Base-by-base conservation (phyloP, 2,113 vertebrate genomes). In the Arenaria interpres region DNA sequence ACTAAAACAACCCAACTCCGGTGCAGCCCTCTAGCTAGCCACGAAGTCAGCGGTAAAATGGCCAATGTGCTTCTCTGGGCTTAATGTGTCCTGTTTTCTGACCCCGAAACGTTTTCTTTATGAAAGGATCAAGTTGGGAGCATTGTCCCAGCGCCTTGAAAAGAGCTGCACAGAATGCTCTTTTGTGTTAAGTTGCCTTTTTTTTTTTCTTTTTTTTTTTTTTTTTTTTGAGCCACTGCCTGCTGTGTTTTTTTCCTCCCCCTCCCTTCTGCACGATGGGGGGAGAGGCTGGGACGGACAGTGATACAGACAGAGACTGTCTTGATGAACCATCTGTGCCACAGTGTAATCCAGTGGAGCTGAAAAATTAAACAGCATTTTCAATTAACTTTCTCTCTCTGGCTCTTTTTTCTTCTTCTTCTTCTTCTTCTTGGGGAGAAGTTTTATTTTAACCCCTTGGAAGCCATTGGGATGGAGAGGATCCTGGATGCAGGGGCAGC, bases 281-380 rank as follows among this genome's bases (percentile, higher is more conserved):
- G 95, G 97, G 97, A 96, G 97, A 98, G 97, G 91, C 98, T 98
- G 98, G 98, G 98, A 98, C 75, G 98, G 98, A 97, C 97, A 98
- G 93, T 89, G 82, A 98, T 97, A 98, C 98, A 98, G 97, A 98
- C 98, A 98, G 98, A 98, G 97, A 96, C 98, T 94, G 96, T 98
- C 98, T 98, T 99, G 98, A 98, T 98, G 98, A 99, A 98, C 99
- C 99, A 99, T 99, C 99, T 99, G 99, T 99, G 98, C 98, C 96
- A 98, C 98, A 97, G 98, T 98, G 98, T 98, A 97, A 98, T 98
- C 98, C 98, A 98, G 96, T 98, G 98, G 98, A 98, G 98, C 98
- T 98, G 98, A 98, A 98, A 98, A 98, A 98, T 98, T 98, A 98
- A 98, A 98, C 98, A 98, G 98, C 97, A 94, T 98, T 98, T 98